Base-by-base conservation (phyloP, 30 jellyfish, hydroid and myxozoan genomes). In the Hydra vulgaris region DNA sequence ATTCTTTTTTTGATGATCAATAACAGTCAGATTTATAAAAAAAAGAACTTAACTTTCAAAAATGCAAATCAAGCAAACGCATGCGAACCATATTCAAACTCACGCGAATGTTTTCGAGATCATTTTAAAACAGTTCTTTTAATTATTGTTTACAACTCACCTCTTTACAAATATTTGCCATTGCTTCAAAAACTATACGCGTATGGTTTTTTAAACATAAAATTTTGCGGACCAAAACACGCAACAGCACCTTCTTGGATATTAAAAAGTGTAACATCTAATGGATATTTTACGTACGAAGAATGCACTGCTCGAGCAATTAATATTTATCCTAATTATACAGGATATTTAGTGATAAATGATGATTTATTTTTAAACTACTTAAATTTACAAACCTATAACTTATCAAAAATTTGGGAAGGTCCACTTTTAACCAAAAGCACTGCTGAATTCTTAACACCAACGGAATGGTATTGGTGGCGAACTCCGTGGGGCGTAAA, bases 381-480 rank as follows among this genome's bases (percentile, higher is more conserved):
- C 52, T 94, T 96, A 96, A 87, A 89, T 0, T 55, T 94, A 66
- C 24, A 17, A 17, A 75, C 56, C 16, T 66, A 83, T 54, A 90
- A 94, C 77, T 23, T 54, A 18, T 68, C 52, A 23, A 82, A 84
- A 52, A 74, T 94, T 5, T 94, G 96, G 96, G 99, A 94, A 70
- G 95, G 99, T 0, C 98, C 98, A 20, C 79, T 78, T 23, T 66
- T 56, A 66, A 96, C 98, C 18, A 79, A 87, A 12, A 56, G 77
- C 18, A 78, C 77, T 23, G 95, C 94, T 24, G 61, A 78, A n/a
- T 84, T 72, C 66, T n/a, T 55, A 17, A 87, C 92, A 15, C 95
- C 95, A 1, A 22, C 74, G 23, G 55, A 25, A 20, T 94, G 99
- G 99, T 94, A 84, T 72, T 94, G 96, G 96, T 94, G 99, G 99